Percentiles rank a stretch among this genome's conserved stretches.
Evolutionary conservation across 2,888 invertebrate species (phyloP).

Genomic region (Coelinius sp.): DNA sequence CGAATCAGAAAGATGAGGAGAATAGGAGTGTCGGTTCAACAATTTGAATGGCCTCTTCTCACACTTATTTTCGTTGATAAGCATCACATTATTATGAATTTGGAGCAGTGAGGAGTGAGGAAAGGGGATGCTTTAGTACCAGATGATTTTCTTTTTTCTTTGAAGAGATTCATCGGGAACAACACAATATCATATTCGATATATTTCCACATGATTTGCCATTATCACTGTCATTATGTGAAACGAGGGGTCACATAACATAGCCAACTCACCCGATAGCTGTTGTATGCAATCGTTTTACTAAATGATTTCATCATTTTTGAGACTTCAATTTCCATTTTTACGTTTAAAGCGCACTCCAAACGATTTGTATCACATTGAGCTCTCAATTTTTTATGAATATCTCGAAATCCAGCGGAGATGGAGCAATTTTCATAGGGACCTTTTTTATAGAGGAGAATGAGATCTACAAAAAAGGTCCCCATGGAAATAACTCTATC

Average conservation of each 20-base stretch:
- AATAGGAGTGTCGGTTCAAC: not conserved
- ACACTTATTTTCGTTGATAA: not conserved
- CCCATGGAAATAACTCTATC: too few species aligned
- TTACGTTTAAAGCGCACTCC: not conserved
- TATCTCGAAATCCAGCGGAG: not conserved
- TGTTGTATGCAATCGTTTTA: not conserved
- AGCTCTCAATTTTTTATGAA: not conserved
- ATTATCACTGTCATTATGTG: slow-evolving; percentile 12
- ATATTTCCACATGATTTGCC: not conserved
- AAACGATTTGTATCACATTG: not conserved
- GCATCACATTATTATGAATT: not conserved
- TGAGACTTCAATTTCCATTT: not conserved
- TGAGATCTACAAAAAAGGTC: too few species aligned
- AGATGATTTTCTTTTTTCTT: not conserved
- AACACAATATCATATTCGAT: not conserved
- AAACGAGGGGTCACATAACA: slow-evolving; percentile 13
- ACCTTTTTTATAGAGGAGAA: too few species aligned
- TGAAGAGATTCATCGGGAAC: not conserved
- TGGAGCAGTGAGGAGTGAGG: not conserved
- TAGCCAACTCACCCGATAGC: slow-evolving; percentile 14
- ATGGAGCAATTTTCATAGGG: not conserved
- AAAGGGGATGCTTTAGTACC: not conserved
- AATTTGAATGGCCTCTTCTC: not conserved
- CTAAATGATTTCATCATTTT: not conserved
- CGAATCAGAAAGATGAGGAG: not conserved